Conservation (phyloP, 2,113 vertebrate species). For the Prunella fulvescens region DNA sequence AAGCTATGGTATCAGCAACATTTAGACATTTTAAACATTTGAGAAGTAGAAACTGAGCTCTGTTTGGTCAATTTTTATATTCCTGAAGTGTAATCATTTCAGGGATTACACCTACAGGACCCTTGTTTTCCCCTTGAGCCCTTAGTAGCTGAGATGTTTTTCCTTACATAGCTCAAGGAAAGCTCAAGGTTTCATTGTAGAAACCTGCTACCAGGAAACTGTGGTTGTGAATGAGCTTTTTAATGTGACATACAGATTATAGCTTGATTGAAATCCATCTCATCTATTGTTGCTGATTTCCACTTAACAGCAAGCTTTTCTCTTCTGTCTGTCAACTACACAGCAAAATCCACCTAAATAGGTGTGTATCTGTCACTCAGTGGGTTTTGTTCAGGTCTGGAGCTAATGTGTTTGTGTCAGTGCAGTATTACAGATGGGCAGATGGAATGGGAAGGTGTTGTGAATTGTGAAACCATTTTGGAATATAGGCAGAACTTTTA, state of each 20-base stretch:
- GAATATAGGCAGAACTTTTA: background rate
- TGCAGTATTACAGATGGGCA: background rate
- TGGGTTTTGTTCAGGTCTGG: background rate
- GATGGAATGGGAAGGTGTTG: background rate
- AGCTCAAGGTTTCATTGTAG: background rate
- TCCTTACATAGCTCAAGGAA: background rate
- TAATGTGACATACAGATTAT: background rate
- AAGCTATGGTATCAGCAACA: background rate
- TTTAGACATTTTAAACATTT: background rate
- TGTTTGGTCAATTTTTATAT: background rate
- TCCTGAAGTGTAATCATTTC: background rate
- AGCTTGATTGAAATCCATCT: background rate
- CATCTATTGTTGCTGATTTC: background rate
- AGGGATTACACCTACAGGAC: background rate
- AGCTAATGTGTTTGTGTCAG: background rate
- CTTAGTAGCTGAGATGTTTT: background rate
- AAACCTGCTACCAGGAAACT: background rate
- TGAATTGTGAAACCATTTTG: background rate
- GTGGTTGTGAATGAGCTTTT: background rate
- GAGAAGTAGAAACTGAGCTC: background rate
- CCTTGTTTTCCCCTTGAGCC: rapidly evolving
- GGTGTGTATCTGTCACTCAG: background rate
- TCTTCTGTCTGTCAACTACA: background rate
- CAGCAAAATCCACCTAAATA: background rate
- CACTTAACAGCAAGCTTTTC: background rate